Conservation (phyloP, 2,888 invertebrate species). For the Dendrolimus houi region DNA sequence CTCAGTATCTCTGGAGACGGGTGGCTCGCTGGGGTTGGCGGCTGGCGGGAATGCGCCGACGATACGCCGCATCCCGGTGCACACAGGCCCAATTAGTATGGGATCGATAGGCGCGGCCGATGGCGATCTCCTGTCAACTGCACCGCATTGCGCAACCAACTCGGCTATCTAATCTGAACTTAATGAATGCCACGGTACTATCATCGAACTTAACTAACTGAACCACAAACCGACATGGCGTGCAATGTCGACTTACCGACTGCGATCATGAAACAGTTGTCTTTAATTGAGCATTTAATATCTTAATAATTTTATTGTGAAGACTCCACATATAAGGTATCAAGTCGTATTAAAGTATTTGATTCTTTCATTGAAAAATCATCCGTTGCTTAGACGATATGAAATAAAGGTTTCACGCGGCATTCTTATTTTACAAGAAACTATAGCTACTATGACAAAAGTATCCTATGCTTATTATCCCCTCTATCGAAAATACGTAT, state of each 20-base stretch:
- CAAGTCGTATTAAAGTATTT: too few relatives aligned
- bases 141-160: conserved; percentile 55
- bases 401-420: too few relatives aligned
- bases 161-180: conserved; percentile 62
- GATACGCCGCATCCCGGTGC: conserved; percentile 50
- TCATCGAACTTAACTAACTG: conserved; percentile 18
- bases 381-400: too few relatives aligned
- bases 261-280: background rate
- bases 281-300: too few relatives aligned
- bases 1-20: conserved; percentile 65
- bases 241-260: conserved; percentile 3
- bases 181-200: conserved; percentile 61
- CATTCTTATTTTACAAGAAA: too few relatives aligned
- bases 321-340: too few relatives aligned
- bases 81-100: conserved; percentile 70
- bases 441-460: too few relatives aligned
- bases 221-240: conserved; percentile 16
- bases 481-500: too few relatives aligned
- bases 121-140: conserved; percentile 63
- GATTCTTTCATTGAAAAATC: too few relatives aligned
- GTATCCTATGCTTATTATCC: too few relatives aligned
- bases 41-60: conserved; percentile 51
- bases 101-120: conserved; percentile 69
- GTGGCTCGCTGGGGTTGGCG: conserved; percentile 21
- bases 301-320: too few relatives aligned